phyloP scores from a whole-genome alignment of 2,888 invertebrate genomes.

The Microplitis deprimator region DNA sequence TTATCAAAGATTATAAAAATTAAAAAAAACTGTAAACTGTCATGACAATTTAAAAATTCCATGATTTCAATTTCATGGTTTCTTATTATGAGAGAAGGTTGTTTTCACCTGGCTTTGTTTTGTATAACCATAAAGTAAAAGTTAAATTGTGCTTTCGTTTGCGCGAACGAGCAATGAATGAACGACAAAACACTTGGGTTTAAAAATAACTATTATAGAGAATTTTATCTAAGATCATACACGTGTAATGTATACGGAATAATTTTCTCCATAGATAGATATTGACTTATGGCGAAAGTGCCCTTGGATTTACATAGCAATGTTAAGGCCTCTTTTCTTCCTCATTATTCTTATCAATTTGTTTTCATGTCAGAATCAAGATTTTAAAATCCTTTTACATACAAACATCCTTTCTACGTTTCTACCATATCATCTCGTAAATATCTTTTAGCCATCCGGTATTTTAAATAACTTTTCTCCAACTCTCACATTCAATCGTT shows the following conservation, averaged over 20 bases:
- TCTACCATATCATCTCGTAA: background rate
- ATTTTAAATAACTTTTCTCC: background rate
- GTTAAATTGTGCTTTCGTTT: constrained; percentile 37
- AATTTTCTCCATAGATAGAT: background rate
- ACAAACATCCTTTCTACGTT: constrained; percentile 31
- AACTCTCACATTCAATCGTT: constrained; percentile 5
- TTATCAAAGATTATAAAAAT: constrained; percentile 15
- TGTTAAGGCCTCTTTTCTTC: constrained; percentile 36
- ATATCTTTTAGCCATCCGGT: background rate
- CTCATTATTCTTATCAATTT: constrained; percentile 4
- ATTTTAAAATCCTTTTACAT: background rate
- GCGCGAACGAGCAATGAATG: constrained; percentile 15
- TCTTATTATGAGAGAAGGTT: constrained; percentile 26
- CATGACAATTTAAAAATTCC: constrained; percentile 30
- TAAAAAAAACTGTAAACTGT: constrained; percentile 31
- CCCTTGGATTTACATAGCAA: constrained; percentile 37
- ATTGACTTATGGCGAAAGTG: constrained; percentile 37
- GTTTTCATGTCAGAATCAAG: constrained; percentile 4
- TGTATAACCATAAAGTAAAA: constrained; percentile 21
- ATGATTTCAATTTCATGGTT: constrained; percentile 47
- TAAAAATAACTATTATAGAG: background rate
- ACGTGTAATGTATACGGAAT: too few relatives aligned
- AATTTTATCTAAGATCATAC: background rate
- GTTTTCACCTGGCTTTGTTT: constrained; percentile 28
- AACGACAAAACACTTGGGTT: background rate